Evolutionary conservation across 2,113 vertebrate species (phyloP), one percentile per base, ranked within the genome.

Genomic region (Microtus ochrogaster): DNA sequence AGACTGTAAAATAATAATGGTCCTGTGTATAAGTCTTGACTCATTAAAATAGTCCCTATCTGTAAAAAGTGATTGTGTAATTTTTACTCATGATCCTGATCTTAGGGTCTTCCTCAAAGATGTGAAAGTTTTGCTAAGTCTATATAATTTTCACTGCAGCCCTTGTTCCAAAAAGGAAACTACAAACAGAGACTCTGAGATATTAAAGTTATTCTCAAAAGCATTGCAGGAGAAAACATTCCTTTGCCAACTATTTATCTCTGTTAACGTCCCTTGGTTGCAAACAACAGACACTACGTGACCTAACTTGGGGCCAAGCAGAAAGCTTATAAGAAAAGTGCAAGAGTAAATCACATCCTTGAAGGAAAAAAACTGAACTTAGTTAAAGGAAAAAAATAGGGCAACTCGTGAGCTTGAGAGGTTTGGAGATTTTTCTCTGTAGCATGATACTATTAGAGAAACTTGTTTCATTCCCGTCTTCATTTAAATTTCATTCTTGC

Each of bases 31-130:
- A 74, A 52, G 7, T 84, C 33, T 93, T 89, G 77, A 76, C 9
- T 86, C 12, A 74, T 84, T 92, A 83, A 86, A 97, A 95, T 65
- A 94, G 77, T 92, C 55, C 94, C 47, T 17, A 33, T 87, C 81
- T 81, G 16, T 96, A 47, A n/a, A 94, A 89, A 83, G 36, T 79
- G n/a, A 91, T 66, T 92, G 30, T 6, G 58, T 41, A 78, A 61
- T 68, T 92, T 93, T 83, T 87, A 92, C 11, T 85, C 19, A 73
- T 78, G 74, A 84, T 90, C 17, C 52, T 94, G 17, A 55, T 5
- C 30, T 84, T 93, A 84, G 7, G 19, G 84, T 93, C 72, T 24
- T 61, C 41, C 63, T 9, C 52, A 74, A 0, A 76, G 14, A 94
- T 63, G 68, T 82, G 47, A 21, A 92, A 66, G 17, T 89, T 95